These are phyloP conservation scores for Thymallus thymallus DNA, from an alignment of 2,113 vertebrate species.

Conservation along the genomic window DNA sequence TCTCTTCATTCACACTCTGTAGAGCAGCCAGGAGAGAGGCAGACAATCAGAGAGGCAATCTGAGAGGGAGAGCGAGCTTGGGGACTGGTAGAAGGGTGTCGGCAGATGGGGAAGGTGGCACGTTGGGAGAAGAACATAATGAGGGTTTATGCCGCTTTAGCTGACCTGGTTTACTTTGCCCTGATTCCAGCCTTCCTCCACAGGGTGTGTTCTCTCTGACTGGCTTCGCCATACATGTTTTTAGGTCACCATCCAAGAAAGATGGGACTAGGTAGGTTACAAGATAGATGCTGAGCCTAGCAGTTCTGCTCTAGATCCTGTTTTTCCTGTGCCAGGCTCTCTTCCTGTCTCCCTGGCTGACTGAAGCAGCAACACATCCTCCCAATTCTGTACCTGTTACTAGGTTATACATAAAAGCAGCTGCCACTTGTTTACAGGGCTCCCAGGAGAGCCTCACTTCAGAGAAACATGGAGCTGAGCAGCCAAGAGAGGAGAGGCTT, in stretches of 20 bases:
- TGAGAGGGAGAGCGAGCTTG: background rate
- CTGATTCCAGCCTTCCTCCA: slow-evolving; percentile 23
- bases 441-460: too few relatives aligned
- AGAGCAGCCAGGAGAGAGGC: background rate
- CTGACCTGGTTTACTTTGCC: slow-evolving; percentile 56
- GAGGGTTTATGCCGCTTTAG: slow-evolving; percentile 44
- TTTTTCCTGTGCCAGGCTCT: background rate
- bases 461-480: too few relatives aligned
- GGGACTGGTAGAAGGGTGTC: slow-evolving; percentile 9
- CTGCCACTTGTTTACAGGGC: too few relatives aligned
- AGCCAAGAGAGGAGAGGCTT: too few relatives aligned
- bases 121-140: slow-evolving; percentile 35
- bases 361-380: too few relatives aligned
- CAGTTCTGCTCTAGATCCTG: slow-evolving; percentile 7
- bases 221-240: slow-evolving; percentile 12
- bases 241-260: slow-evolving; percentile 32
- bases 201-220: slow-evolving; percentile 1
- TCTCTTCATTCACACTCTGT: background rate
- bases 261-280: background rate
- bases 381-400: too few relatives aligned
- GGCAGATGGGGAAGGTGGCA: slow-evolving; percentile 16
- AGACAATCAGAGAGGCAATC: too few relatives aligned
- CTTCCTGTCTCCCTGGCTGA: too few relatives aligned
- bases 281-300: too few relatives aligned
- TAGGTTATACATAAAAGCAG: too few relatives aligned